Percentiles rank a stretch among this genome's conserved stretches.
Conservation (phyloP, 2,797 vertebrate genomes). For the Anas bernieri region DNA sequence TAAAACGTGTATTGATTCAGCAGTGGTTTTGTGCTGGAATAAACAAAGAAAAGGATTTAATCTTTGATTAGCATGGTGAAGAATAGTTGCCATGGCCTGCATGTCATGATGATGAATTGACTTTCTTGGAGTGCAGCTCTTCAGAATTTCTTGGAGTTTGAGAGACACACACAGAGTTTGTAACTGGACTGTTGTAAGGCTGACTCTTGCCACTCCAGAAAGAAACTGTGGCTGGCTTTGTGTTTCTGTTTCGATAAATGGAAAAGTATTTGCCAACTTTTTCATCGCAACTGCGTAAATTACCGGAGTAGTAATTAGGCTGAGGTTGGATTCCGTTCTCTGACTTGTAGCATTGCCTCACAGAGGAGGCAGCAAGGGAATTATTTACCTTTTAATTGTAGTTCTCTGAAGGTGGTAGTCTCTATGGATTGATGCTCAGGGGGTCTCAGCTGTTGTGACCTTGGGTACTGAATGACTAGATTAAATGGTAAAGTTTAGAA, state of each 20-base stretch:
- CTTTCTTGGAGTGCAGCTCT: background rate
- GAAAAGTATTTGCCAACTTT: background rate
- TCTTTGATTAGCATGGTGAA: background rate
- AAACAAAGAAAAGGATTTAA: background rate
- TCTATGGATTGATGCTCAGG: slow-evolving; percentile 60
- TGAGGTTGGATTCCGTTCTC: slow-evolving; percentile 48
- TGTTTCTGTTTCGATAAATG: background rate
- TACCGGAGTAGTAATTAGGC: slow-evolving; percentile 52
- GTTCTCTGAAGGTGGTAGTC: slow-evolving; percentile 50
- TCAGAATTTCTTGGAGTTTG: background rate
- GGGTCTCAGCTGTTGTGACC: slow-evolving; percentile 49
- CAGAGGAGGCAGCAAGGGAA: slow-evolving; percentile 58
- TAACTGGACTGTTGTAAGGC: background rate
- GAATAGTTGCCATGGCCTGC: background rate
- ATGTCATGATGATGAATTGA: background rate
- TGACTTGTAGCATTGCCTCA: slow-evolving; percentile 59
- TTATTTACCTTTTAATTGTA: slow-evolving; percentile 64
- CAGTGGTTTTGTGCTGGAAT: background rate
- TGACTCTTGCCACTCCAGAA: background rate
- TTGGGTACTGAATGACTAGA: slow-evolving; percentile 50
- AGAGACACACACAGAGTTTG: background rate
- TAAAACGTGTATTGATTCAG: background rate
- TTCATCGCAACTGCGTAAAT: background rate
- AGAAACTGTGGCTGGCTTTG: background rate
- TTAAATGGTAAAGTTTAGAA: slow-evolving; percentile 59